A percentile compares a stretch with the other conserved stretches of the same genome.
phyloP scores from a whole-genome alignment of 2,888 invertebrate genomes.

The Adelognathus sp. region DNA sequence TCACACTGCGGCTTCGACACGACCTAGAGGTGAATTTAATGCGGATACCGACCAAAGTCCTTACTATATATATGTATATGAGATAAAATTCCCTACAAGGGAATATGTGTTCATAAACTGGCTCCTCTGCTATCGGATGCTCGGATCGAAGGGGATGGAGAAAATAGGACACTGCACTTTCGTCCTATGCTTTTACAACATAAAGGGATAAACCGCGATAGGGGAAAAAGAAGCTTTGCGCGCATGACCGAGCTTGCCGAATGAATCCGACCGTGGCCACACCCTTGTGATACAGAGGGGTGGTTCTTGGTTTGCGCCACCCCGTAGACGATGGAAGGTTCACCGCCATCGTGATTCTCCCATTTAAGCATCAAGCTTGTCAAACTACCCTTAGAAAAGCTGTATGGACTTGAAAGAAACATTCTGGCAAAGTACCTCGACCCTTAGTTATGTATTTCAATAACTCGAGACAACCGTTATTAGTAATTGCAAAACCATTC shows the following conservation, averaged over 20 bases:
- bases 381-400: not conserved
- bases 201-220: constrained; percentile 10
- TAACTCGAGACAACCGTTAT: too few species aligned
- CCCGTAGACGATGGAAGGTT: constrained; percentile 34
- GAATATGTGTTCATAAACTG: not conserved
- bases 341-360: constrained; percentile 53
- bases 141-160: not conserved
- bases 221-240: constrained; percentile 69
- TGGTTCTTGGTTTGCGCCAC: constrained; percentile 46
- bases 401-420: not conserved
- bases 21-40: too few species aligned
- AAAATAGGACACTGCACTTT: constrained; percentile 15
- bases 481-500: too few species aligned
- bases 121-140: not conserved
- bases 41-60: too few species aligned
- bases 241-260: constrained; percentile 74
- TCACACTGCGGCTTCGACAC: too few species aligned
- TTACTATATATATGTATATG: too few species aligned
- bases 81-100: too few species aligned
- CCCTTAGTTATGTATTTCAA: too few species aligned
- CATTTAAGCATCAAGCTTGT: constrained; percentile 13
- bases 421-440: too few species aligned
- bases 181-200: not conserved
- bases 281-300: constrained; percentile 74
- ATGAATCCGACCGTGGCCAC: constrained; percentile 80